Conservation (phyloP, 2,113 vertebrate species). For the Nicator chloris region DNA sequence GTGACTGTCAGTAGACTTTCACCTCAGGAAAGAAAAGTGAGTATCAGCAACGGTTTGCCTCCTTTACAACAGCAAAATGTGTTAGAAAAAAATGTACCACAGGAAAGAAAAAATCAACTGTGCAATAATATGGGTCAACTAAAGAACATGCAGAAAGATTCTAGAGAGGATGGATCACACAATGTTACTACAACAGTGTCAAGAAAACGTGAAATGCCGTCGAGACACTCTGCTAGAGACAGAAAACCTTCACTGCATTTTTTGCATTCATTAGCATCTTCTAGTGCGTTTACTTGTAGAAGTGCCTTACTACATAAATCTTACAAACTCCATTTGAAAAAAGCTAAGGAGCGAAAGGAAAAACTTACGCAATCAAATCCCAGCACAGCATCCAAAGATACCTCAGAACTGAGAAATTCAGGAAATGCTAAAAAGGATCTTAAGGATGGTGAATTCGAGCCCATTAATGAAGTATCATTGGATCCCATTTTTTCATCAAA, state of each 20-base stretch:
- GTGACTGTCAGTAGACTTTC: slow-evolving; percentile 87
- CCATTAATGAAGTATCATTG: slow-evolving; percentile 72
- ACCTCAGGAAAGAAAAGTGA: slow-evolving; percentile 87
- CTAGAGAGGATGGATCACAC: slow-evolving; percentile 10
- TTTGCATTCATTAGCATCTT: slow-evolving; percentile 84
- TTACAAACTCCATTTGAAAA: slow-evolving; percentile 83
- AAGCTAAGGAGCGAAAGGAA: slow-evolving; percentile 69
- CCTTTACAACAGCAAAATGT: slow-evolving; percentile 63
- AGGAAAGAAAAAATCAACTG: slow-evolving; percentile 32
- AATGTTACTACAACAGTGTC: background rate
- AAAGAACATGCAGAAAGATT: slow-evolving; percentile 1
- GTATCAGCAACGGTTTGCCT: slow-evolving; percentile 78
- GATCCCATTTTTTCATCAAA: slow-evolving; percentile 83
- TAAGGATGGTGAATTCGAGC: slow-evolving; percentile 57
- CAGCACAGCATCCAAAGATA: slow-evolving; percentile 63
- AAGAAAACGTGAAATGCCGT: slow-evolving; percentile 58
- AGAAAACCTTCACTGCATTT: slow-evolving; percentile 85
- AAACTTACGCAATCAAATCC: slow-evolving; percentile 67
- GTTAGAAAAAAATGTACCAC: slow-evolving; percentile 40
- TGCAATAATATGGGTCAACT: slow-evolving; percentile 10
- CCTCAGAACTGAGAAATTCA: slow-evolving; percentile 44
- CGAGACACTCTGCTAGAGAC: slow-evolving; percentile 84
- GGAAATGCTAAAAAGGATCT: slow-evolving; percentile 30
- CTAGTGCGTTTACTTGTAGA: slow-evolving; percentile 81
- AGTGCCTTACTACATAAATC: slow-evolving; percentile 84